Percentiles rank a stretch among this genome's conserved stretches.
These are phyloP conservation scores for Sebastes miniatus DNA, from an alignment of 2,797 vertebrate species.

Conservation along the genomic window DNA sequence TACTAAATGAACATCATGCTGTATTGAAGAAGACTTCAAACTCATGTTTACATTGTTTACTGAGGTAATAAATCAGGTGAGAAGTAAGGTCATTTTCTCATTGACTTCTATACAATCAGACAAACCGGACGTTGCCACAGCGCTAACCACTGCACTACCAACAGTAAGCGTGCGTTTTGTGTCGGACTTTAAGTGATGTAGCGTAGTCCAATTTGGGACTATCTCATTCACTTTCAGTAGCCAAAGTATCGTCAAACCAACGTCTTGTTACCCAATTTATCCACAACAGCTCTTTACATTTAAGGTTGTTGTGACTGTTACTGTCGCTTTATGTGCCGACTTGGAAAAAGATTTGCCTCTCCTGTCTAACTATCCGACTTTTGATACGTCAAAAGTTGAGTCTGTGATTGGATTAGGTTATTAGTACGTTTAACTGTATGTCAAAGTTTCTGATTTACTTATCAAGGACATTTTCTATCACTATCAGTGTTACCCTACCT, in stretches of 20 bases:
- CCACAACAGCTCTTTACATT: not conserved
- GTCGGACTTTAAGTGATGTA: not conserved
- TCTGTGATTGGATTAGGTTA: not conserved
- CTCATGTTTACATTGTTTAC: too few species aligned
- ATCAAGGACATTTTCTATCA: not conserved
- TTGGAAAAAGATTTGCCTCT: not conserved
- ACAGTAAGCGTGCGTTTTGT: not conserved
- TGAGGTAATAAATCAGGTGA: too few species aligned
- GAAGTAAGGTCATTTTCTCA: too few species aligned
- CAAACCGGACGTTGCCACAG: too few species aligned
- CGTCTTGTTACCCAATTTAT: not conserved
- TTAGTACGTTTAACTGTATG: not conserved
- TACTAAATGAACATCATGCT: too few species aligned
- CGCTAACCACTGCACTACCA: too few species aligned
- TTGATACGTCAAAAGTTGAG: not conserved
- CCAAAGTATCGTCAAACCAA: not conserved
- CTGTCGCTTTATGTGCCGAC: not conserved
- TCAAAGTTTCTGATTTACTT: not conserved
- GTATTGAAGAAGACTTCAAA: too few species aligned
- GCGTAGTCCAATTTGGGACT: not conserved
- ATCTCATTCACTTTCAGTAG: not conserved
- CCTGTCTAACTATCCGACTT: not conserved
- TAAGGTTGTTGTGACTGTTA: not conserved
- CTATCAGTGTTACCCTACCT: not conserved
- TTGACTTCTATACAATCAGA: too few species aligned